Percentiles rank a stretch among this genome's conserved stretches.
Evolutionary conservation across 2,888 invertebrate genomes (phyloP).

Genomic region (Galeruca laticollis): DNA sequence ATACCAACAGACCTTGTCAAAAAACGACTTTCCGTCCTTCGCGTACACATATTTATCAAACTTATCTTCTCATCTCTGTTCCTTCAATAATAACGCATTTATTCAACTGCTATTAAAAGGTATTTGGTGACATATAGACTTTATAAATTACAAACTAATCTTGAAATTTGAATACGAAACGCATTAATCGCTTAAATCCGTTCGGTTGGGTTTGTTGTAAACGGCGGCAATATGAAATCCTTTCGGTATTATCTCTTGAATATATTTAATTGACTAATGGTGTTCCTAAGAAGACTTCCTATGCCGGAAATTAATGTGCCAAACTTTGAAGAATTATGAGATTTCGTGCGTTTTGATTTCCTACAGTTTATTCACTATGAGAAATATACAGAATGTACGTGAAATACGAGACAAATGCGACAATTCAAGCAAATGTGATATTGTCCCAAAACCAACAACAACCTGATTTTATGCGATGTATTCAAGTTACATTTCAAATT

Average conservation of each 20-base stretch:
- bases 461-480: no score
- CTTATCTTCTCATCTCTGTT: background rate
- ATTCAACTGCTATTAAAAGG: slow-evolving; percentile 13
- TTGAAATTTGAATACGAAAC: slow-evolving; percentile 34
- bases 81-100: background rate
- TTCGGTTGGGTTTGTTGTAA: slow-evolving; percentile 24
- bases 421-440: no score
- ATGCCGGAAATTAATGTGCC: slow-evolving; percentile 39
- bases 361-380: background rate
- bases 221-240: slow-evolving; percentile 37
- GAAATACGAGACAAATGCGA: no score
- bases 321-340: slow-evolving; percentile 38
- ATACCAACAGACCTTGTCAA: no score
- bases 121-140: slow-evolving; percentile 11
- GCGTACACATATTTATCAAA: background rate
- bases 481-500: no score
- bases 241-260: slow-evolving; percentile 35
- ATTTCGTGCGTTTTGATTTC: slow-evolving; percentile 21
- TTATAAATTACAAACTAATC: slow-evolving; percentile 26
- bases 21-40: no score
- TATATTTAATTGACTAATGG: slow-evolving; percentile 41
- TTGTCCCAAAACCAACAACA: no score
- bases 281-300: slow-evolving; percentile 32
- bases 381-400: background rate
- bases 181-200: slow-evolving; percentile 36